Evolutionary conservation across 2,113 vertebrate genomes (phyloP).

Genomic region (Symphodus melops): DNA sequence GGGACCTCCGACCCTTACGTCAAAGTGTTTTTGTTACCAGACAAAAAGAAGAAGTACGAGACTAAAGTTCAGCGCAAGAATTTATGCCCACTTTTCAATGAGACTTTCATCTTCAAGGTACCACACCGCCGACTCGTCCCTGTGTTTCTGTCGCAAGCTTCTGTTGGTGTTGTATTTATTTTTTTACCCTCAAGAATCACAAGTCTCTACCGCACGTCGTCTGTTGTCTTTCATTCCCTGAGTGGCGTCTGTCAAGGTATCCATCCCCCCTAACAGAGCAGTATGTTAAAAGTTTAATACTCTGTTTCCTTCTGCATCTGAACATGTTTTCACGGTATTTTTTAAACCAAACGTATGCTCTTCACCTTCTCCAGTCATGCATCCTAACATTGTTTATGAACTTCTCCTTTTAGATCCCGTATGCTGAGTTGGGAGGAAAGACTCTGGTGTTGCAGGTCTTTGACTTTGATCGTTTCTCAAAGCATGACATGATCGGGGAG

Average conservation of each 20-base stretch:
- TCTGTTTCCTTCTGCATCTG: constrained; percentile 13
- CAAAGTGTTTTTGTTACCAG: constrained; percentile 89
- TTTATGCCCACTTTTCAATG: constrained; percentile 90
- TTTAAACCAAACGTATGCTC: background rate
- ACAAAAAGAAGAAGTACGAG: constrained; percentile 91
- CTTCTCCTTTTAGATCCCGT: constrained; percentile 84
- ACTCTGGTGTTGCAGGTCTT: constrained; percentile 89
- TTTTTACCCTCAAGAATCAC: constrained; percentile 13
- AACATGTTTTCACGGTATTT: background rate
- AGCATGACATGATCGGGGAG: constrained; percentile 92
- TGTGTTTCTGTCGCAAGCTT: constrained; percentile 38
- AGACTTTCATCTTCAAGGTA: constrained; percentile 92
- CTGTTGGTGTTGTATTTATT: constrained; percentile 36
- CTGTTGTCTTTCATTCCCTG: constrained; percentile 32
- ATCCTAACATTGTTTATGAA: background rate
- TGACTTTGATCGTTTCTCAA: constrained; percentile 93
- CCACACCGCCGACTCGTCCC: background rate
- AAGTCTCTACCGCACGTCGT: constrained; percentile 22
- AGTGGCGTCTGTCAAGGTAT: constrained; percentile 34
- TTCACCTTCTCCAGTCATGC: background rate
- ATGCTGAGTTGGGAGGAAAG: constrained; percentile 91
- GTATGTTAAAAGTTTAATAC: constrained; percentile 10
- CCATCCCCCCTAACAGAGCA: constrained; percentile 17
- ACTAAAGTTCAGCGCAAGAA: constrained; percentile 94
- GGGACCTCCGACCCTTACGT: constrained; percentile 93